A percentile compares a stretch with the other conserved stretches of the same genome.
Evolutionary conservation across 2,888 invertebrate genomes (phyloP).

Genomic region (Myopa tessellatipennis): DNA sequence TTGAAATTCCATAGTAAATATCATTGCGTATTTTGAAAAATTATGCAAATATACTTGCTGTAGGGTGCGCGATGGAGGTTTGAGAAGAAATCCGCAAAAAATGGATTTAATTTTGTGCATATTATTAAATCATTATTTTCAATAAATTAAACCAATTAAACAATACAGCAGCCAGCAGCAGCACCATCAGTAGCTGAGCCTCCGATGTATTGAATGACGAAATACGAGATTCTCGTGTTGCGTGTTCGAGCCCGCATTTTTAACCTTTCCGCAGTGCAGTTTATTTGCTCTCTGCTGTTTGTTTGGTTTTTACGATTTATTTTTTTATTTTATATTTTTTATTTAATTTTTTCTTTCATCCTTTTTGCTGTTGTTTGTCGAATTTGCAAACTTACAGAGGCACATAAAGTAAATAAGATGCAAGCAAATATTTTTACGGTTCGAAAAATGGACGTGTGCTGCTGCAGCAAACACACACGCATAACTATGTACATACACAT

Average conservation of each 20-base stretch:
- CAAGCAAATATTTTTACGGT: constrained; percentile 40
- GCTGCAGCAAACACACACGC: background rate
- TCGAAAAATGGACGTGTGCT: constrained; percentile 23
- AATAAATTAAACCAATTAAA: constrained; percentile 35
- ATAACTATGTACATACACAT: background rate
- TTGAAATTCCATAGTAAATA: no score
- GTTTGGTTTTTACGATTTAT: background rate
- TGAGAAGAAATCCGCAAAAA: background rate
- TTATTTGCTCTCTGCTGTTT: constrained; percentile 23
- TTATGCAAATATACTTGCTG: no score
- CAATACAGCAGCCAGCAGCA: background rate
- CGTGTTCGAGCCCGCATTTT: constrained; percentile 38
- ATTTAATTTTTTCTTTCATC: constrained; percentile 1
- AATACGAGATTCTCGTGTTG: constrained; percentile 31
- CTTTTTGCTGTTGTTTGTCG: constrained; percentile 1
- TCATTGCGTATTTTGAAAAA: no score
- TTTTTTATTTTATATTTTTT: background rate
- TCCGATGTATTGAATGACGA: constrained; percentile 34
- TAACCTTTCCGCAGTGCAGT: constrained; percentile 22
- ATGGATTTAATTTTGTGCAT: constrained; percentile 23
- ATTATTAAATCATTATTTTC: constrained; percentile 38
- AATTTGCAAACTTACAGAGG: constrained; percentile 27
- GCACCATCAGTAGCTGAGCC: constrained; percentile 20
- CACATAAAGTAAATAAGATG: constrained; percentile 41
- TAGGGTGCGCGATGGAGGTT: no score